phyloP scores from a whole-genome alignment of 2,888 invertebrate genomes.

The Ophion ventricosus region DNA sequence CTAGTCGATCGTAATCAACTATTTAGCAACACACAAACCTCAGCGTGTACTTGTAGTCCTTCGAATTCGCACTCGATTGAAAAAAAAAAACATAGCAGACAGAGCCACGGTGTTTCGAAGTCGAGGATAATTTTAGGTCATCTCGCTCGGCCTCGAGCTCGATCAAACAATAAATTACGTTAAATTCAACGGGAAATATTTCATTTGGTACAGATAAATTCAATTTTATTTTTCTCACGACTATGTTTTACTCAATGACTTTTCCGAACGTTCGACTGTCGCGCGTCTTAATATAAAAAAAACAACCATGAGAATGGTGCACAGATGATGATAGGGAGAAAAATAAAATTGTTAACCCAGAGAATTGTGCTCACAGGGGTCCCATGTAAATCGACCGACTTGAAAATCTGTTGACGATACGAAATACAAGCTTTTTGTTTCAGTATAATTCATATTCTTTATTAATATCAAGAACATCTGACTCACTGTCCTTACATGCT shows the following conservation, averaged over 20 bases:
- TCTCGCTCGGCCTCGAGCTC: background rate
- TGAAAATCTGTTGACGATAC: too few species aligned
- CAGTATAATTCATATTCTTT: too few species aligned
- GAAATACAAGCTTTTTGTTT: too few species aligned
- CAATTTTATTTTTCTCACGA: background rate
- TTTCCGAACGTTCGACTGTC: background rate
- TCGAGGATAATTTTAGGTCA: background rate
- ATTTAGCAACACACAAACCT: conserved; percentile 51
- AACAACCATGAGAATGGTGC: background rate
- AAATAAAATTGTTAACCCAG: background rate
- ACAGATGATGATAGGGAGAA: background rate
- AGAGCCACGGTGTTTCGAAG: background rate
- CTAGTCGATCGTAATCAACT: conserved; percentile 56
- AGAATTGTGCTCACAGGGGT: too few species aligned
- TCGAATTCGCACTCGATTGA: conserved; percentile 14
- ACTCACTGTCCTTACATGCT: too few species aligned
- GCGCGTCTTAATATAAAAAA: background rate
- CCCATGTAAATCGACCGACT: too few species aligned
- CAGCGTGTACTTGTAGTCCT: conserved; percentile 39
- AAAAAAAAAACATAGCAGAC: background rate
- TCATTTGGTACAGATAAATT: background rate
- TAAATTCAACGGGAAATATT: background rate
- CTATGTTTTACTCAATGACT: background rate
- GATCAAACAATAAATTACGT: background rate
- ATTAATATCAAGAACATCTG: too few species aligned